Evolutionary conservation across 2,888 invertebrate species (phyloP).

Genomic region (Diarsia rubi): DNA sequence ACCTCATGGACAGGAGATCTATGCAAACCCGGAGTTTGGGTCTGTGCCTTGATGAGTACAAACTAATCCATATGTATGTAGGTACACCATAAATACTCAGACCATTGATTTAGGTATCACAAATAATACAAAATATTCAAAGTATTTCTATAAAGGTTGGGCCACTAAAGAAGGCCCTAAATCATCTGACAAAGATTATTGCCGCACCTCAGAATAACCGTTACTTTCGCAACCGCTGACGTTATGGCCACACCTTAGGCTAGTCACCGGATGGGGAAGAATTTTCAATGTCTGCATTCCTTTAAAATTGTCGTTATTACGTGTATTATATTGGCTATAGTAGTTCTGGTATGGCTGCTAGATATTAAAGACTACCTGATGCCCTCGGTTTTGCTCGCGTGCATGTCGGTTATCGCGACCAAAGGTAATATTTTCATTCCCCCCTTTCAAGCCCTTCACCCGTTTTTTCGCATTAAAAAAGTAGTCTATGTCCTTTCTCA

Average conservation of each 20-base stretch:
- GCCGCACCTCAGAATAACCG: constrained; percentile 1
- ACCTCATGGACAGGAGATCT: too few species aligned
- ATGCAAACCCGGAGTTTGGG: not conserved
- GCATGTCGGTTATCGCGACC: too few species aligned
- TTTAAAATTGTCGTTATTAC: constrained; percentile 29
- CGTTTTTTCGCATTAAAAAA: too few species aligned
- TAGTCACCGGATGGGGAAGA: constrained; percentile 60
- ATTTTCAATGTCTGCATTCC: constrained; percentile 61
- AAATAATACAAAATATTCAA: not conserved
- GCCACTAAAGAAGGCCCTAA: not conserved
- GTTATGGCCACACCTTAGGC: constrained; percentile 31
- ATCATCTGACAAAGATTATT: not conserved
- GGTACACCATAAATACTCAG: not conserved
- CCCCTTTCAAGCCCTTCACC: too few species aligned
- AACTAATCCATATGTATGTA: not conserved
- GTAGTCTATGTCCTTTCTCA: too few species aligned
- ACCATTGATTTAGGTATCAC: not conserved
- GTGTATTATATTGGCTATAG: constrained; percentile 6
- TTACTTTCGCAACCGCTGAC: constrained; percentile 25
- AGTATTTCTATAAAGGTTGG: not conserved
- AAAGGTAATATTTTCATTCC: too few species aligned
- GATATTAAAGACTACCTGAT: not conserved
- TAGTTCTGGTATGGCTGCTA: not conserved
- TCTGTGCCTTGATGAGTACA: not conserved
- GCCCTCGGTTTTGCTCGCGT: too few species aligned